Conservation (phyloP, 2,888 invertebrate species). For the Andrena chrysosceles region DNA sequence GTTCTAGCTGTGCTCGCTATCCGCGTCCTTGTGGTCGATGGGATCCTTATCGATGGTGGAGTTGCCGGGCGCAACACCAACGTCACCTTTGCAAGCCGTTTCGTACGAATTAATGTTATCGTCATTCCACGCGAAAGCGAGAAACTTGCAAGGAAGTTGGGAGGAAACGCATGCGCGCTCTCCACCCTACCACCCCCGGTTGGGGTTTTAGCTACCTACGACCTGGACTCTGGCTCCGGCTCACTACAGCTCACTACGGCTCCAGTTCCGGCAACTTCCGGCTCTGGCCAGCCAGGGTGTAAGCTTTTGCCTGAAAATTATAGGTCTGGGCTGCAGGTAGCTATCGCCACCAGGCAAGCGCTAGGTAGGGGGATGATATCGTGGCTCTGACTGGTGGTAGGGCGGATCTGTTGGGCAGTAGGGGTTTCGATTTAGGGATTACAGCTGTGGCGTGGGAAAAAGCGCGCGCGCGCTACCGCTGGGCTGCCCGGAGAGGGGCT, state of each 20-base stretch:
- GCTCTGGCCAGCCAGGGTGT: constrained; percentile 81
- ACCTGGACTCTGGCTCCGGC: constrained; percentile 68
- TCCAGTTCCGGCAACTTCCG: constrained; percentile 63
- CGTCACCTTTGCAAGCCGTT: background rate
- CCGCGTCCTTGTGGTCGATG: background rate
- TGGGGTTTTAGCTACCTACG: constrained; percentile 74
- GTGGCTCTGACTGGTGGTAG: background rate
- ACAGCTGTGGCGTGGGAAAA: background rate
- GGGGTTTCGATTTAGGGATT: background rate
- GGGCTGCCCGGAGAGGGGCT: background rate
- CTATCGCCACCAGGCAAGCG: constrained; percentile 54
- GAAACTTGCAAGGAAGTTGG: constrained; percentile 28
- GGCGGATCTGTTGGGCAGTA: background rate
- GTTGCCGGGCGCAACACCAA: background rate
- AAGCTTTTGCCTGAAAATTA: constrained; percentile 77
- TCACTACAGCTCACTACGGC: constrained; percentile 2
- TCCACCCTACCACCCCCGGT: constrained; percentile 36
- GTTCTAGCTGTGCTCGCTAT: background rate
- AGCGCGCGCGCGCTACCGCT: too few relatives aligned
- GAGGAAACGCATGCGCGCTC: constrained; percentile 49
- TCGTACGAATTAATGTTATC: constrained; percentile 16
- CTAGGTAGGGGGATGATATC: constrained; percentile 14
- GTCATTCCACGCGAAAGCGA: constrained; percentile 19
- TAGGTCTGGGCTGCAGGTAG: constrained; percentile 82
- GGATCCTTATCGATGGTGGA: background rate